Evolutionary conservation across 1,140 invertebrate species (phyloP), one percentile per base, ranked within the genome.

Genomic region (Cardiocondyla obscurior): DNA sequence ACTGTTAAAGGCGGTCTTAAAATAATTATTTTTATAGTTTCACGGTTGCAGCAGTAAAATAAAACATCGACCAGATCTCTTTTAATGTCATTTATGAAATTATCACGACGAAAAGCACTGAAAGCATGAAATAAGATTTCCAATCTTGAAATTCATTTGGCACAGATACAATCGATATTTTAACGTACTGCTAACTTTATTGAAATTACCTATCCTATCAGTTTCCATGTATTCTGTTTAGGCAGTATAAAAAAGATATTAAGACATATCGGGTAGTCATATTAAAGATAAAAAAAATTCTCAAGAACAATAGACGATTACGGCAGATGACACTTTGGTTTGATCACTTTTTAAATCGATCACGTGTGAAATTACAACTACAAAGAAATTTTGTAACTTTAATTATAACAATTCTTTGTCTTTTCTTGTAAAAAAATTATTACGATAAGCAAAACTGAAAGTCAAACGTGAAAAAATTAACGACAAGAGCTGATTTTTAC

Each of bases 91-190:
- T 55, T 64, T 39, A 25, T 62, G 39, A 36, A 77, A 84, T 46
- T 16, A 51, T 62, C 25, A 22, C 53, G 22, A 14, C 4, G 14
- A 51, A 30, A 33, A 67, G 69, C 39, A 42, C 10, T 28, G 12
- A 79, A 79, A 14, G 19, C 7, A 12, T 10, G 30, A 62, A 77
- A 49, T 14, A 3, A 74, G 42, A 22, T 19, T 65, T 85, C 57
- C 46, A 82, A 55, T 4, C 39, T 76, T 72, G 33, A 65, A 85
- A 88, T 87, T 90, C 85, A 91, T 92, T 92, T 92, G 91, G 91
- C 91, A 92, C 91, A 91, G 85, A 90, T 92, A 92, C 84, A 92
- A 89, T 88, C 82, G 79, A 81, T 89, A 90, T 88, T 83, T 85
- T 90, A 90, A 84, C 77, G 85, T 90, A 90, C 89, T 92, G 88